Evolutionary conservation across 64 coral and sea anemone genomes (phyloP).

Genomic region (Actinia tenebrosa): DNA sequence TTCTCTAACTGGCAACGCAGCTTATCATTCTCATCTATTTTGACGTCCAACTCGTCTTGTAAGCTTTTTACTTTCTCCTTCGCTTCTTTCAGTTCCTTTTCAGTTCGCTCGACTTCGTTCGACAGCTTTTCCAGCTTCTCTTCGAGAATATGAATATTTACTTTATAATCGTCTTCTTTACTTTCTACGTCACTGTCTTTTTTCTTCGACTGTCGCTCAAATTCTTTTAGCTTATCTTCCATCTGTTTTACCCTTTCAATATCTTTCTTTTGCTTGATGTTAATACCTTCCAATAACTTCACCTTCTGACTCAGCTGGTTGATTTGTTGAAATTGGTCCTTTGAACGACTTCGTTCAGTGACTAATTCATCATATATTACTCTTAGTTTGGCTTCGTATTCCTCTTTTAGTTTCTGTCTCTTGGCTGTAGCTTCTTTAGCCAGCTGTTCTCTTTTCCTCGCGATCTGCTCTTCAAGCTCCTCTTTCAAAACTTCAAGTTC

Average conservation of each 20-base stretch:
- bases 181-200: conserved; percentile 33
- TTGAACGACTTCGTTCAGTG: conserved; percentile 63
- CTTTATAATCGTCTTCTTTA: conserved; percentile 38
- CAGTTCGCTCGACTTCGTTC: background rate
- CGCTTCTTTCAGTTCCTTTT: conserved; percentile 11
- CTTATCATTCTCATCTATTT: conserved; percentile 16
- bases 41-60: conserved; percentile 19
- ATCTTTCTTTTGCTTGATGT: conserved; percentile 29
- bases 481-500: conserved; percentile 78
- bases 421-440: conserved; percentile 74
- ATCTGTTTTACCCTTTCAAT: conserved; percentile 56
- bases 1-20: background rate
- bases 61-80: conserved; percentile 31
- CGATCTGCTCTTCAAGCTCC: conserved; percentile 90
- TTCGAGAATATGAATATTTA: conserved; percentile 14
- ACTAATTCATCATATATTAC: conserved; percentile 88
- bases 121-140: conserved; percentile 28
- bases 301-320: conserved; percentile 60
- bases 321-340: conserved; percentile 57
- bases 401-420: conserved; percentile 78
- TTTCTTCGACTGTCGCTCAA: conserved; percentile 36
- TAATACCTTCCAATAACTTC: conserved; percentile 52
- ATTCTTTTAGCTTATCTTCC: conserved; percentile 33
- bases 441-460: conserved; percentile 85
- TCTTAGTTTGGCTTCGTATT: conserved; percentile 83